Conservation (phyloP, 2,113 vertebrate genomes). For the Trochalopteron elliotii region DNA sequence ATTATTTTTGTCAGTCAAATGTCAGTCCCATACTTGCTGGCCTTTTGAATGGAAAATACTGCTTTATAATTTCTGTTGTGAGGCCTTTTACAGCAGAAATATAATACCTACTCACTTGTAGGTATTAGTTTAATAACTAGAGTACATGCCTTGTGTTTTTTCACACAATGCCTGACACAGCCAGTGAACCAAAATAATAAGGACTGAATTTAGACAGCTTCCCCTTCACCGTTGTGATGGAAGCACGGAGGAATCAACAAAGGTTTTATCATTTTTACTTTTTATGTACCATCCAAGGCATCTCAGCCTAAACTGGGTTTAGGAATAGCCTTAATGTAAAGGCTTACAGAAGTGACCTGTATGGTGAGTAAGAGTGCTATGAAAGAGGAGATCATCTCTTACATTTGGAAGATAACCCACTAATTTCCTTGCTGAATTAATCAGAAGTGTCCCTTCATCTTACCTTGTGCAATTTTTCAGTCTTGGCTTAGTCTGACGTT, state of each 20-base stretch:
- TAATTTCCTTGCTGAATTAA: not conserved
- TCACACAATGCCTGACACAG: fast-evolving
- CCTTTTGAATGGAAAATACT: not conserved
- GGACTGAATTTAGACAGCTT: not conserved
- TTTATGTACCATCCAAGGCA: not conserved
- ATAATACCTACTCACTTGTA: not conserved
- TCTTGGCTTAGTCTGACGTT: not conserved
- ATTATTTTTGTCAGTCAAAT: not conserved
- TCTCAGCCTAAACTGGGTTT: not conserved
- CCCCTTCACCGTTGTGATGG: not conserved
- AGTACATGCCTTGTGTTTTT: not conserved
- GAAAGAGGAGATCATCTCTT: not conserved
- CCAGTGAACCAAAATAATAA: not conserved
- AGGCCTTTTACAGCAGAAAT: not conserved
- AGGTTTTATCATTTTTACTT: not conserved
- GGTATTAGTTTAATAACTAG: not conserved
- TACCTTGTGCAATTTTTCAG: not conserved
- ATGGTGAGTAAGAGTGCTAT: not conserved
- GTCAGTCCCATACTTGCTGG: not conserved
- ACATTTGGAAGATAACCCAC: not conserved
- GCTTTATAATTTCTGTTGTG: not conserved
- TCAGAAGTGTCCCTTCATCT: not conserved
- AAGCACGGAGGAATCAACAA: not conserved
- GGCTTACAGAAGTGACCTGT: not conserved
- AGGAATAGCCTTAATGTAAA: not conserved